Evolutionary conservation across 2,797 vertebrate genomes (phyloP).

Genomic region (Gastrophryne carolinensis): DNA sequence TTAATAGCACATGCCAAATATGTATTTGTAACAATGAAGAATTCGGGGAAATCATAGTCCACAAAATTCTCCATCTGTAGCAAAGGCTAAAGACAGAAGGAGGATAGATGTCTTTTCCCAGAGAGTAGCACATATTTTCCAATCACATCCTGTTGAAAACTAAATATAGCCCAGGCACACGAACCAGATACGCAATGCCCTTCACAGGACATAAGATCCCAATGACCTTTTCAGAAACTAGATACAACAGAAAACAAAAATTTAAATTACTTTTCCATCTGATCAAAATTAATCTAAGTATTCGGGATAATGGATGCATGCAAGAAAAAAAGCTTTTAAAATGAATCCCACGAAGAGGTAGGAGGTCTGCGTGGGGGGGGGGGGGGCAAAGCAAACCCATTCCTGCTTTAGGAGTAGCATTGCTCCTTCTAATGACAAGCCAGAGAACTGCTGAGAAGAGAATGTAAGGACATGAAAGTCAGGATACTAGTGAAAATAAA

Average conservation of each 20-base stretch:
- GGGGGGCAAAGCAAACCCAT: too few relatives aligned
- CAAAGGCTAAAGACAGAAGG: background rate
- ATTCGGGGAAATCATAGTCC: background rate
- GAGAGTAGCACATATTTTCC: background rate
- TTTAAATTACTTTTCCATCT: background rate
- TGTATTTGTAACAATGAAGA: background rate
- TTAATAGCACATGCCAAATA: background rate
- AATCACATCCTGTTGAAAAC: background rate
- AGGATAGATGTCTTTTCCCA: background rate
- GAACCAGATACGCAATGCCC: background rate
- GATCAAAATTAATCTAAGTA: background rate
- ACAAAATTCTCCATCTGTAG: background rate
- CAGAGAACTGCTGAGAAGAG: too few relatives aligned
- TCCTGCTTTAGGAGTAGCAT: too few relatives aligned
- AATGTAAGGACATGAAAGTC: too few relatives aligned
- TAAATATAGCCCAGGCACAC: background rate
- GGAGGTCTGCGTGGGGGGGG: too few relatives aligned
- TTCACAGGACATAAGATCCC: slow-evolving; percentile 1
- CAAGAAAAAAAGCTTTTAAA: too few relatives aligned
- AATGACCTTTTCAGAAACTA: slow-evolving; percentile 11
- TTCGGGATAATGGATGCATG: background rate
- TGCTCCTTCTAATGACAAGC: too few relatives aligned
- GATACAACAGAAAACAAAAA: background rate
- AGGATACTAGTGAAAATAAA: too few relatives aligned
- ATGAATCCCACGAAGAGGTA: too few relatives aligned